Conservation (phyloP, 2,113 vertebrate species). For the Orycteropus afer region DNA sequence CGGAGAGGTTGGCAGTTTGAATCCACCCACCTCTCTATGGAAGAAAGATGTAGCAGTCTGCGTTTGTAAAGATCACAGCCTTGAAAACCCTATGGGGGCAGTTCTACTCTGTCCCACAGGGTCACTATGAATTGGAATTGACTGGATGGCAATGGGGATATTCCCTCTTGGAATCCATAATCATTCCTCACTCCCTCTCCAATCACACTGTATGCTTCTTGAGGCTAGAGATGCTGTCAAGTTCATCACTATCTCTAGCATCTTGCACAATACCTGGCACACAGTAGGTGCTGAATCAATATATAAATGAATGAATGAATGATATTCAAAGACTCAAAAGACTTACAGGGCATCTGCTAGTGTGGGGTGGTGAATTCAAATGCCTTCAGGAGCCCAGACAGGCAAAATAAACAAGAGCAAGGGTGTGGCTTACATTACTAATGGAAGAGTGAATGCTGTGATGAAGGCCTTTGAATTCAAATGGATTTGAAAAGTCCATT, state of each 20-base stretch:
- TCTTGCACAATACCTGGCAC: neutral
- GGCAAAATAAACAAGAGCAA: neutral
- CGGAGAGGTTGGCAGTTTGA: neutral
- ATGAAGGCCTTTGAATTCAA: slow-evolving; percentile 13
- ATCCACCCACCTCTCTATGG: neutral
- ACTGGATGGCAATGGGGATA: neutral
- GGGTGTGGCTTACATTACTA: neutral
- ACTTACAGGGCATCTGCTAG: neutral
- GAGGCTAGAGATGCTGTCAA: neutral
- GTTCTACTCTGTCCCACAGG: too few species aligned
- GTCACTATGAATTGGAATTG: too few species aligned
- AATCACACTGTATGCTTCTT: neutral
- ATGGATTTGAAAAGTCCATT: neutral
- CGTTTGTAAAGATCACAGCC: too few species aligned
- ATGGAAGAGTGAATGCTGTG: neutral
- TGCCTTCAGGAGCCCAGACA: neutral
- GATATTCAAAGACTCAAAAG: neutral
- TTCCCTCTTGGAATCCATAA: neutral
- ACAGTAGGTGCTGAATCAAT: neutral
- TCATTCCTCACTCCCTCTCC: neutral
- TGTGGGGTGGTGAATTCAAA: neutral
- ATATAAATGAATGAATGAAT: neutral
- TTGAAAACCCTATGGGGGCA: too few species aligned
- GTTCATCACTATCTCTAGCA: neutral
- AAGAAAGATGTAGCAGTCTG: too few species aligned